A percentile compares a stretch with the other conserved stretches of the same genome.
phyloP scores from a whole-genome alignment of 2,888 invertebrate genomes.

The Tachina lurida region DNA sequence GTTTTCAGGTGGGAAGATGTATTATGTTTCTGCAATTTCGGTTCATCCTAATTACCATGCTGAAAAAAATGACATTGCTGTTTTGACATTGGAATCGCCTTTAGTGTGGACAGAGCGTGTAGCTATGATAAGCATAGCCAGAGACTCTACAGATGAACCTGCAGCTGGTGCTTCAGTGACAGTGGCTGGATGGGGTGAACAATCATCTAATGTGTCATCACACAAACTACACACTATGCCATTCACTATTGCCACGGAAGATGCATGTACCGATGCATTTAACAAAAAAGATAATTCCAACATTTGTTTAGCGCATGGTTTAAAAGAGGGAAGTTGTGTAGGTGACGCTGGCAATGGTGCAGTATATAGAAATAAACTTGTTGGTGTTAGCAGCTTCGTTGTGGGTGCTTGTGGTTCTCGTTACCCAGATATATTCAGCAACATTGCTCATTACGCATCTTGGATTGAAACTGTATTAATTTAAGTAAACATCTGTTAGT shows the following conservation, averaged over 20 bases:
- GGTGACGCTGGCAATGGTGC: conserved; percentile 78
- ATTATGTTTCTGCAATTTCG: conserved; percentile 72
- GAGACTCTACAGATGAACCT: conserved; percentile 68
- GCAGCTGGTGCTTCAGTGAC: conserved; percentile 72
- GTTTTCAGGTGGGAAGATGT: conserved; percentile 78
- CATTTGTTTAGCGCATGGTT: conserved; percentile 70
- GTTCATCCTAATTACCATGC: conserved; percentile 75
- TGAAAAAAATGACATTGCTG: conserved; percentile 78
- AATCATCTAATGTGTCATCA: conserved; percentile 72
- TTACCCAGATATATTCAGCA: conserved; percentile 77
- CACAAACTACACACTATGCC: conserved; percentile 75
- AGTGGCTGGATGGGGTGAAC: conserved; percentile 81
- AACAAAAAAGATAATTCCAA: conserved; percentile 69
- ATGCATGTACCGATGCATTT: conserved; percentile 75
- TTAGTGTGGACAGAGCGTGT: conserved; percentile 75
- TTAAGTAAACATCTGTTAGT: not conserved
- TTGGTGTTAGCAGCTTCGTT: conserved; percentile 77
- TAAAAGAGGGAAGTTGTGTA: conserved; percentile 73
- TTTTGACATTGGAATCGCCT: conserved; percentile 74
- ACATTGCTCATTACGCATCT: conserved; percentile 73
- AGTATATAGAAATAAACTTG: conserved; percentile 74
- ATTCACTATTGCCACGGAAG: conserved; percentile 72
- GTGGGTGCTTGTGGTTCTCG: conserved; percentile 75
- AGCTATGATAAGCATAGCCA: conserved; percentile 74
- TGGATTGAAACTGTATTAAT: conserved; percentile 68